Base-by-base conservation (phyloP, 2,888 invertebrate genomes). In the Hypselothyrea guttata region DNA sequence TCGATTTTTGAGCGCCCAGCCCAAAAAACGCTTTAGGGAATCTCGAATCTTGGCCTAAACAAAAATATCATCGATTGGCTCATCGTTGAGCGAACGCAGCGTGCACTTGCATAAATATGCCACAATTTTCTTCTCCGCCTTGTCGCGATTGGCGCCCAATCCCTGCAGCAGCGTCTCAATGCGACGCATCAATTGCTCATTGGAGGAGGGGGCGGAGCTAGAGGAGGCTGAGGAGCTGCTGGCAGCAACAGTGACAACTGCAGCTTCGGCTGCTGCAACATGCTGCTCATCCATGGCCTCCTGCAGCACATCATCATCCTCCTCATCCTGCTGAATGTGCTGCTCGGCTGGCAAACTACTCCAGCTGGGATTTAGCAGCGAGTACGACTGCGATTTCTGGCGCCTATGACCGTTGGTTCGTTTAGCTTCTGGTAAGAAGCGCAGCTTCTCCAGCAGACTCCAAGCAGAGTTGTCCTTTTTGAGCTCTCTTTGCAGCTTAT, bases 81-180 rank as follows among this genome's bases (percentile, higher is more conserved):
- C 82, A 11, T 86, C 74, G 35, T 83, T 82, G 2, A 88, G 70
- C 0, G 73, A 59, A 7, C 78, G 84, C 27, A 89, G 37, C 51
- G 86, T 86, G 27, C 89, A 89, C 52, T 87, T 86, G 61, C 88
- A 88, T 30, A 88, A 72, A 63, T 84, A 89, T 13, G 83, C 82
- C 5, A 88, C 59, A 40, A 88, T 84, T 33, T 88, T 81, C 41
- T 85, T 86, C 41, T 88, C 89, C 9, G 89, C 89, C 44, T 76
- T 88, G 1, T n/a, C 27, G 1, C 88, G 85, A 56, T 88, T 88
- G 2, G 48, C 31, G 34, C 82, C 89, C 38, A 88, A 63, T 12
- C 88, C 88, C 30, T 86, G 79, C 0, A 88, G 59, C 27, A 88
- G 51, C 0, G 75, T 70, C 22, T 88, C 89, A 31, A 88, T 87